Evolutionary conservation across 2,888 invertebrate species (phyloP).

Genomic region (Trilocha varians): DNA sequence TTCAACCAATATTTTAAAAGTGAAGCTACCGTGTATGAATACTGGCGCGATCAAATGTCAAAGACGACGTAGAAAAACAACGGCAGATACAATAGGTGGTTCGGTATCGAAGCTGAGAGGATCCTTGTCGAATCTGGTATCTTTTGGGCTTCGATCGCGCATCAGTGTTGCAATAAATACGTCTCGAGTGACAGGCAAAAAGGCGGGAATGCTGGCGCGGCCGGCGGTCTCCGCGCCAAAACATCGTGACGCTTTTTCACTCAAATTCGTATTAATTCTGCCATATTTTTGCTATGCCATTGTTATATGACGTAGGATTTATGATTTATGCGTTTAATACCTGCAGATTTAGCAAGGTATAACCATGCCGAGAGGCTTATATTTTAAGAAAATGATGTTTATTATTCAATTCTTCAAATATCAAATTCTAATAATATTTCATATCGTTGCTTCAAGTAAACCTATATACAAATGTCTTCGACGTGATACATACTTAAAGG

Average conservation of each 20-base stretch:
- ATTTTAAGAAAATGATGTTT: too few species aligned
- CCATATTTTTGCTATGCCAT: conserved; percentile 3
- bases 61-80: conserved; percentile 35
- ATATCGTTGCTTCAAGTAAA: too few species aligned
- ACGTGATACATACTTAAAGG: too few species aligned
- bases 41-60: conserved; percentile 46
- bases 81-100: conserved; percentile 50
- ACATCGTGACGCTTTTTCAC: conserved; percentile 45
- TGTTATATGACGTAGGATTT: neutral
- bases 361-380: too few species aligned
- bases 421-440: too few species aligned
- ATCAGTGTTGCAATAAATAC: conserved; percentile 64
- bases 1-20: conserved; percentile 3
- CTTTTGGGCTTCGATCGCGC: conserved; percentile 31
- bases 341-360: too few species aligned
- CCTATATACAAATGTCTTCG: too few species aligned
- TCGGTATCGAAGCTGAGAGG: conserved; percentile 45
- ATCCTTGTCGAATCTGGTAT: conserved; percentile 61
- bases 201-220: conserved; percentile 54
- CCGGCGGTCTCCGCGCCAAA: conserved; percentile 49
- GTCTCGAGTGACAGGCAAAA: conserved; percentile 52
- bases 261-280: conserved; percentile 39
- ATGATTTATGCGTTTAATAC: neutral
- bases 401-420: too few species aligned
- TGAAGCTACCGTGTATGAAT: conserved; percentile 44